phyloP scores from a whole-genome alignment of 2,797 vertebrate species.

The Xenopus petersii region DNA sequence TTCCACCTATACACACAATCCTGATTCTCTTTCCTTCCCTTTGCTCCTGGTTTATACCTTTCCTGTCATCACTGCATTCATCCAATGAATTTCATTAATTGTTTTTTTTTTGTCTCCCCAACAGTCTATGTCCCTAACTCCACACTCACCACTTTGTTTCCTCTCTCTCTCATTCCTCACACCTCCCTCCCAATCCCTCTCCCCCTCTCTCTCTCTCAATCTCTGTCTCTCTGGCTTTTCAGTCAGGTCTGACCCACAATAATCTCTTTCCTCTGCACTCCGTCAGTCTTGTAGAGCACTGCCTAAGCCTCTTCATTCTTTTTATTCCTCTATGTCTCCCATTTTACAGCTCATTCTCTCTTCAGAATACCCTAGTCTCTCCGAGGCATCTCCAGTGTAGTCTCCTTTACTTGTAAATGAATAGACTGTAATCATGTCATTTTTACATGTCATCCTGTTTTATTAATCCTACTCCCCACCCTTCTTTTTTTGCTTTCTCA shows the following conservation, averaged over 20 bases:
- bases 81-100: neutral
- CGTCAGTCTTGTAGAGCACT: constrained; percentile 26
- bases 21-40: neutral
- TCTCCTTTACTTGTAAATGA: neutral
- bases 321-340: constrained; percentile 10
- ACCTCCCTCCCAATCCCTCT: neutral
- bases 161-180: neutral
- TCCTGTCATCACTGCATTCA: neutral
- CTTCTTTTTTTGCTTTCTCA: neutral
- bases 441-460: constrained; percentile 1
- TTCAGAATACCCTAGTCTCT: constrained; percentile 1
- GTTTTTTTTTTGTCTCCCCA: neutral
- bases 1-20: constrained; percentile 26
- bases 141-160: too few species aligned
- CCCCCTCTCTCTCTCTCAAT: constrained; percentile 17
- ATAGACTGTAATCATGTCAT: too few species aligned
- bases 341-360: constrained; percentile 10
- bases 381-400: constrained; percentile 19
- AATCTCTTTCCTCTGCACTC: constrained; percentile 29
- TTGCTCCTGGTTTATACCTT: neutral
- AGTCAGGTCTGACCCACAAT: constrained; percentile 39
- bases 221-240: constrained; percentile 24
- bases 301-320: constrained; percentile 11
- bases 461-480: neutral
- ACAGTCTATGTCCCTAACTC: neutral